Base-by-base conservation (phyloP, 1,140 invertebrate species). In the Atta cephalotes region DNA sequence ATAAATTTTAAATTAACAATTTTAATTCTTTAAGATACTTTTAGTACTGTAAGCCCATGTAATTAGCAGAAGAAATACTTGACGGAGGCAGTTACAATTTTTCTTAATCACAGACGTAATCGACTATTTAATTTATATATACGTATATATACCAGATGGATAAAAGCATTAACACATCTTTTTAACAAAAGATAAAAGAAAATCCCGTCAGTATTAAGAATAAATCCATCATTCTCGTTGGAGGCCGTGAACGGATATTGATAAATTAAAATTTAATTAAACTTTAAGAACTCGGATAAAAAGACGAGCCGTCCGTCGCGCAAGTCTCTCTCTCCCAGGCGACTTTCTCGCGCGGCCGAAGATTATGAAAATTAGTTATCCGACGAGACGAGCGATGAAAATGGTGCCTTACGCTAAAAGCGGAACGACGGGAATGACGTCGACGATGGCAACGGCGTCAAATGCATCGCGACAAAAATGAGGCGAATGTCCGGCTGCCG, bases 261-360 rank as follows among this genome's bases (percentile, higher is more conserved):
- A 84, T 84, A 84, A 84, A 84, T 84, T 84, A 84, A 76, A 84
- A 84, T 84, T 84, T 84, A 84, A 84, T 84, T 84, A 84, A 84
- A 84, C 70, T 84, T 84, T 62, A 76, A 84, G 80, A 84, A 84
- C 80, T 84, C 39, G 80, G 56, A 84, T 84, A 84, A 84, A 84
- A 84, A 74, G 80, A 84, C 80, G 80, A 51, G 80, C 56, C 70
- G 28, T 76, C 80, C 70, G 25, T 74, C 70, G 80, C 56, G 56
- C 80, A 71, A 31, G 70, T 74, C 53, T 31, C 56, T 84, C 45
- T 62, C 68, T 53, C 21, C 58, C 18, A 28, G 18, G 49, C 70
- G 70, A 76, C 80, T 84, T 82, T 82, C 56, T 84, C 56, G 56
- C 80, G 25, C 80, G 70, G 80, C 21, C 80, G 70, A 76, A 84